Base-by-base conservation (phyloP, 2,797 vertebrate species). In the Leptatherina wallacei region DNA sequence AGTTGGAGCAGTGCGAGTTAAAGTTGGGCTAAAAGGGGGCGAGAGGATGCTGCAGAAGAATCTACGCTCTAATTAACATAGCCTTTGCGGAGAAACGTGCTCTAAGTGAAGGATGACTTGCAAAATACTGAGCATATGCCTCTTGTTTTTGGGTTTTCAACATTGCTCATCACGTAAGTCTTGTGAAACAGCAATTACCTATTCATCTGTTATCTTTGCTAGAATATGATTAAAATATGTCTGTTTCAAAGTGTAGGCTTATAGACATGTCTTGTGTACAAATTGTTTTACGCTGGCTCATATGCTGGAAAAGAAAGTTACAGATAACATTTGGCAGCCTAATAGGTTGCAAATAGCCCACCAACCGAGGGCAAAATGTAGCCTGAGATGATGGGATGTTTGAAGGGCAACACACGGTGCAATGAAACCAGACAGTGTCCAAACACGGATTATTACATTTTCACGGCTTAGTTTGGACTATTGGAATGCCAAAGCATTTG, bases 151-250 rank as follows among this genome's bases (percentile, higher is more conserved):
- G 83, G 93, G 82, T 70, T 91, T 93, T 88, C 94, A 94, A 82
- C 92, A 90, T 67, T 93, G 92, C 91, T 93, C 92, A 75, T 89
- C 95, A 94, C 94, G 95, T 95, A 95, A 95, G 94, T 95, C 88
- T 29, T 74, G 82, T 78, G 60, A 86, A 88, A 86, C 81, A 88
- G 47, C 72, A 76, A 81, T 80, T 88, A 55, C 27, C 52, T 55
- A 36, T 86, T 83, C 57, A 62, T 90, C 1, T 89, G 3, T 69
- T 73, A 32, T 68, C 52, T 4, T 66, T 77, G 77, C 61, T 82
- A 56, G 38, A 55, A 57, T 69, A 30, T 62, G 13, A 62, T 75
- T 35, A 58, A 62, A 77, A 72, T 75, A 32, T 35, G 12, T 42
- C 44, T 12, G 56, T 73, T 10, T 65, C 55, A 60, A 69, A 73